Evolutionary conservation across 2,888 invertebrate genomes (phyloP), one percentile per base, ranked within the genome.

Genomic region (Miltochrista miniata): DNA sequence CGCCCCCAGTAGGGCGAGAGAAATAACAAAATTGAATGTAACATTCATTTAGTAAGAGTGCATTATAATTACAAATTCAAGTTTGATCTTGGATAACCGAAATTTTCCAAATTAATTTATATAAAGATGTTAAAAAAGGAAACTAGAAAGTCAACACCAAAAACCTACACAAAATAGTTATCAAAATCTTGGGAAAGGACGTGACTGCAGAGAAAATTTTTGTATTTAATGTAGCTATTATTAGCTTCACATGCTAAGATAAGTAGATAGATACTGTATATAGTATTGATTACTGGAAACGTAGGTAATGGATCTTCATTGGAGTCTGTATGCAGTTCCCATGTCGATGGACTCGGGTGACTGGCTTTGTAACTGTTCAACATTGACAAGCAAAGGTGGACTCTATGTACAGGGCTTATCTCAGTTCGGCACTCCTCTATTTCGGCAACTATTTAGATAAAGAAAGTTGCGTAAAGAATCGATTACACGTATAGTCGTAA

Each of bases 331-430:
- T 61, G 60, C 65, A 64, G 72, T 80, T 82, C 82, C 79, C 82
- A 81, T 75, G 78, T 74, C 74, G 72, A 61, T 51, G 56, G 76
- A 72, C 68, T 77, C 71, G 79, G 78, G 62, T 76, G 76, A 74
- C 61, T 74, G 61, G 72, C 59, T 74, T 68, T 69, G 64, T 79
- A 78, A 79, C 78, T 69, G 77, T 78, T 67, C 55, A 56, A 64
- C 63, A 69, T 68, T 64, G 60, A 59, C 54, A 51, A 50, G 57
- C 43, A 47, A 60, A 47, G 41, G 51, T 51, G 55, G 49, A 52
- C 61, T 67, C 66, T 60, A 52, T 59, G 64, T 71, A 61, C 48
- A 63, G 41, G 53, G 48, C 45, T 33, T 38, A 51, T 60, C 39
- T 51, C 57, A 39, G 33, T 48, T 53, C 35, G 50, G 36, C 18